phyloP scores from a whole-genome alignment of 2,888 invertebrate species.

The Prosapia bicincta region DNA sequence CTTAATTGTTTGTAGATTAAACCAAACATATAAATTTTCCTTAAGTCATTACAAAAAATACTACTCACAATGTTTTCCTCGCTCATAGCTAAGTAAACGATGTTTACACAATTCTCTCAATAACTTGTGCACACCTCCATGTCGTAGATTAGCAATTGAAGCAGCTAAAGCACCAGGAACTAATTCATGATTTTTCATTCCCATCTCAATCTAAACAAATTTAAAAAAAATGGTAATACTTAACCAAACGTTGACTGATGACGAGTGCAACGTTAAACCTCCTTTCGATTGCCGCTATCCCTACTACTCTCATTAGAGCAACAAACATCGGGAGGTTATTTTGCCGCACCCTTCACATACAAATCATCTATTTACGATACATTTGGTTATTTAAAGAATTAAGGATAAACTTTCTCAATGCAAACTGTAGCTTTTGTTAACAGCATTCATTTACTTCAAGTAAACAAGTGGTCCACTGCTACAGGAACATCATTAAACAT shows the following conservation, averaged over 20 bases:
- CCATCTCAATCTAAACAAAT: constrained; percentile 87
- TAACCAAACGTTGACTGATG: not conserved
- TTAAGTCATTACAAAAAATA: no score
- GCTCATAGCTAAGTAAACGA: constrained; percentile 86
- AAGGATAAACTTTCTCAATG: no score
- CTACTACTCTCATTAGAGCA: not conserved
- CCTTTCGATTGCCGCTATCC: not conserved
- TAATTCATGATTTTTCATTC: constrained; percentile 99
- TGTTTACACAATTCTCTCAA: constrained; percentile 88
- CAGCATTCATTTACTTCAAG: no score
- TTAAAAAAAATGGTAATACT: not conserved
- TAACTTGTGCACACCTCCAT: constrained; percentile 91
- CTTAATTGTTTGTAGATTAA: no score
- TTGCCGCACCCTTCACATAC: no score
- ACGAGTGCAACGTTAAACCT: not conserved
- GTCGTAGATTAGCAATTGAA: constrained; percentile 87
- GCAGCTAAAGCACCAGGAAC: constrained; percentile 88
- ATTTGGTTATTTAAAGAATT: no score
- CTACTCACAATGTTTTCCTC: constrained; percentile 83
- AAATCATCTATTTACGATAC: no score
- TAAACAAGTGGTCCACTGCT: no score
- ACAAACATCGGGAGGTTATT: not conserved
- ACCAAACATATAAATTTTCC: no score
- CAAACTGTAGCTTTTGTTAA: no score
- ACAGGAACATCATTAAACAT: no score